Percentiles rank a stretch among this genome's conserved stretches.
Evolutionary conservation across 2,113 vertebrate genomes (phyloP).

Genomic region (Limanda limanda): DNA sequence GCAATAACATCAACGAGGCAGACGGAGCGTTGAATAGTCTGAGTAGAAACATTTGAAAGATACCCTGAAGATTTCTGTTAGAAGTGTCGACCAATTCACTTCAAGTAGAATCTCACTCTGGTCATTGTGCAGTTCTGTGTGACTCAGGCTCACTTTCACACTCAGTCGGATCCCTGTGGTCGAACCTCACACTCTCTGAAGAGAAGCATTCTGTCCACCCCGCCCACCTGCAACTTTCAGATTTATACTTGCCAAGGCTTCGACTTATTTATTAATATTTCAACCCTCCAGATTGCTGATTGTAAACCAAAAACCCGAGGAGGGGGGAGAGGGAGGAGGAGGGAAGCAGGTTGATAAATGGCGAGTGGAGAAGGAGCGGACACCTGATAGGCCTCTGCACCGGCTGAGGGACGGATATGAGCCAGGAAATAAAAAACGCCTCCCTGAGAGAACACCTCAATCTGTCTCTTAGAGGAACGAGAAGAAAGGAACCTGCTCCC

Average conservation of each 20-base stretch:
- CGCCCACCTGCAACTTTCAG: constrained; percentile 29
- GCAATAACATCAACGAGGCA: too few species aligned
- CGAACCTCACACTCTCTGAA: constrained; percentile 19
- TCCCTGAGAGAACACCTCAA: constrained; percentile 64
- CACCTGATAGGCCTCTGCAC: constrained; percentile 52
- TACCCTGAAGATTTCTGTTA: background rate
- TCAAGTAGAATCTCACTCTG: background rate
- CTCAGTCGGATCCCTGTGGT: background rate
- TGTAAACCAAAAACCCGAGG: constrained; percentile 18
- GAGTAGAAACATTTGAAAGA: too few species aligned
- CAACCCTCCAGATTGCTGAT: constrained; percentile 29
- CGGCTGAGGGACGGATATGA: constrained; percentile 34
- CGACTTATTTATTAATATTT: constrained; percentile 56
- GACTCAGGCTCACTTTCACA: constrained; percentile 29
- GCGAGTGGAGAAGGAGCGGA: constrained; percentile 17
- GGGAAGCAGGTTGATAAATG: constrained; percentile 62
- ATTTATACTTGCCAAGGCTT: constrained; percentile 39
- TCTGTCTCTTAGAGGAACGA: constrained; percentile 52
- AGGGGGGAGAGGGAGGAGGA: too few species aligned
- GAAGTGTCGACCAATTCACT: background rate
- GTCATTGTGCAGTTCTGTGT: background rate
- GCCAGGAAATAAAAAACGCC: constrained; percentile 52
- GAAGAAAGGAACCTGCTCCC: constrained; percentile 36
- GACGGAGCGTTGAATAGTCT: too few species aligned
- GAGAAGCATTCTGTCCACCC: background rate